These are phyloP conservation scores for Oryzias woworae DNA, from an alignment of 2,113 vertebrate genomes.

Conservation along the genomic window DNA sequence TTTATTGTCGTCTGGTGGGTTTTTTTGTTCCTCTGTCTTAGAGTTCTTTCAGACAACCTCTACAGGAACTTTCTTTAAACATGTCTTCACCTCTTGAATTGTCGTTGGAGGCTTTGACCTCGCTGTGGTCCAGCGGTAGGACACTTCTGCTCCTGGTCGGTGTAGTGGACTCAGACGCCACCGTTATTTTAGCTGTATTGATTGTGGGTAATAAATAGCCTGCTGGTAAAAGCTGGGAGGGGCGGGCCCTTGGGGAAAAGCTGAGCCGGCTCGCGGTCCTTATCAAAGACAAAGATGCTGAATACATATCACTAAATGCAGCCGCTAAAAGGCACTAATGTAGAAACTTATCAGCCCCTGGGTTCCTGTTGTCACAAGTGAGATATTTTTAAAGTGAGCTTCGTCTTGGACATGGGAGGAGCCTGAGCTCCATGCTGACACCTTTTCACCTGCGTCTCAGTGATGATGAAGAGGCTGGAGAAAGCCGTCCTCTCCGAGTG, in stretches of 20 bases:
- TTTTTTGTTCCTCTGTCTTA: not conserved
- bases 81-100: too few species aligned
- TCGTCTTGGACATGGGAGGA: not conserved
- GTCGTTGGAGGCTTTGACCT: not conserved
- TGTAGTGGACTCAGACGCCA: constrained; percentile 21
- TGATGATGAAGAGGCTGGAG: not conserved
- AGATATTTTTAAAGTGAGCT: constrained; percentile 4
- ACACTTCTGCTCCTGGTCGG: not conserved
- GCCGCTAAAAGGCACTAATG: constrained; percentile 31
- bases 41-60: not conserved
- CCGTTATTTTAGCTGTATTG: constrained; percentile 69
- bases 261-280: constrained; percentile 20
- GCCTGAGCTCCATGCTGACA: not conserved
- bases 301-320: constrained; percentile 6
- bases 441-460: not conserved
- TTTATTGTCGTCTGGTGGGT: too few species aligned
- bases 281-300: not conserved
- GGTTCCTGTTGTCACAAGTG: not conserved
- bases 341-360: constrained; percentile 30
- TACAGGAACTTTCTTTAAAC: too few species aligned
- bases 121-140: not conserved
- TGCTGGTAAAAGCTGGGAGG: constrained; percentile 58
- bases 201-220: constrained; percentile 67
- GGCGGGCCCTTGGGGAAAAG: constrained; percentile 8
- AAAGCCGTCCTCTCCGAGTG: too few species aligned